A percentile compares a stretch with the other conserved stretches of the same genome.
Conservation (phyloP, 2,797 vertebrate genomes). For the Sebastes minor region DNA sequence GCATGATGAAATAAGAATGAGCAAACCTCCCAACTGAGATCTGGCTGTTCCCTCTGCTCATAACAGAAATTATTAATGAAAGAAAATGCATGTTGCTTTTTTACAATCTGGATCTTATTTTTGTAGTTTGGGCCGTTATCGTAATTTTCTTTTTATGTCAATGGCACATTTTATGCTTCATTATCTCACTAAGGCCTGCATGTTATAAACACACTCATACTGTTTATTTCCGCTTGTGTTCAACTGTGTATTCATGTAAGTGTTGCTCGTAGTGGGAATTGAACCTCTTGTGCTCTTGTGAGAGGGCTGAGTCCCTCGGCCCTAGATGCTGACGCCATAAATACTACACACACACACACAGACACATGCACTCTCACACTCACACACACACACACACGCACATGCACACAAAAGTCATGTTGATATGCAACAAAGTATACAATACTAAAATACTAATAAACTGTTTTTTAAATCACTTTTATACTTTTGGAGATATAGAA, state of each 20-base stretch:
- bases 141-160: not conserved
- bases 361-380: not conserved
- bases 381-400: not conserved
- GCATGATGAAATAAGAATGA: constrained; percentile 32
- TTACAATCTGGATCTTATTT: not conserved
- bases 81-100: not conserved
- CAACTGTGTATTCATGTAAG: constrained; percentile 10
- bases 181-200: not conserved
- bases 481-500: not conserved
- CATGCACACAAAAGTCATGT: not conserved
- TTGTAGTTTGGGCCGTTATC: not conserved
- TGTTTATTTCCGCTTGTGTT: not conserved
- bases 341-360: not conserved
- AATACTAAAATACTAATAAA: not conserved
- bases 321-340: not conserved
- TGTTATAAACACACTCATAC: not conserved
- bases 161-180: not conserved
- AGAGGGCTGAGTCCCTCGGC: constrained; percentile 5
- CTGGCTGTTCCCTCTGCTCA: not conserved
- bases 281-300: constrained; percentile 11
- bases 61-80: not conserved
- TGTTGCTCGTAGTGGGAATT: constrained; percentile 43
- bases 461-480: not conserved
- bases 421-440: not conserved
- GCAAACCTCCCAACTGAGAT: constrained; percentile 1